Base-by-base conservation (phyloP, 2,797 vertebrate genomes). In the Euphonia xanthogaster region DNA sequence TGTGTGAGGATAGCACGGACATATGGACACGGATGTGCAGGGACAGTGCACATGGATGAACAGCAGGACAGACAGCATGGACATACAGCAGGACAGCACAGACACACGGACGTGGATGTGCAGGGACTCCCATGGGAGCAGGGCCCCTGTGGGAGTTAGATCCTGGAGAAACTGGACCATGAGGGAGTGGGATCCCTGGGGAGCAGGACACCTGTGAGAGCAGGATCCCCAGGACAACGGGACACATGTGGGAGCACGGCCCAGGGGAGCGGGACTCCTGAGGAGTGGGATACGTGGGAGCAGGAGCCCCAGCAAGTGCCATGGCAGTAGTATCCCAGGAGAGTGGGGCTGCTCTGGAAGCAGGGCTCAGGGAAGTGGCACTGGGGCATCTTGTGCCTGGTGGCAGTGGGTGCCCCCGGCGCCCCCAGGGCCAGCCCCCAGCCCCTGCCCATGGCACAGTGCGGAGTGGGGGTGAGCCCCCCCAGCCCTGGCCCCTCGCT, bases 11-110 rank as follows among this genome's bases (percentile, higher is more conserved):
- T 48, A 57, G n/a, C 48, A 31, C 9, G 70, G 39, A 28, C 18
- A 39, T 1, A 24, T 0, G 1, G 81, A 77, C 27, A 12, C 0
- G 0, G 28, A 39, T 1, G 2, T 48, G 13, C 35, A 60, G 58
- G 21, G 24, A 33, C 45, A 27, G 42, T 25, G 33, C 24, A 45
- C 7, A 2, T 0, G 1, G 18, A 25, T 16, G n/a, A 45, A 30
- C 8, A 33, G 63, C 22, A 9, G 45, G 55, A 60, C 25, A 68
- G 48, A 42, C 18, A 14, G 60, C 12, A 25, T 3, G 12, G 37
- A 19, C 18, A 25, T 27, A 13, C 24, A 24, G 35, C 54, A 73
- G 48, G n/a, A 50, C 37, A 74, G n/a, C 30, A 33, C 15, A 74
- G 44, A 68, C 27, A 71, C 57, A 27, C 0, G 0, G 55, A 40